Conservation (phyloP, 1,140 invertebrate species). For the Drosophila eugracilis region DNA sequence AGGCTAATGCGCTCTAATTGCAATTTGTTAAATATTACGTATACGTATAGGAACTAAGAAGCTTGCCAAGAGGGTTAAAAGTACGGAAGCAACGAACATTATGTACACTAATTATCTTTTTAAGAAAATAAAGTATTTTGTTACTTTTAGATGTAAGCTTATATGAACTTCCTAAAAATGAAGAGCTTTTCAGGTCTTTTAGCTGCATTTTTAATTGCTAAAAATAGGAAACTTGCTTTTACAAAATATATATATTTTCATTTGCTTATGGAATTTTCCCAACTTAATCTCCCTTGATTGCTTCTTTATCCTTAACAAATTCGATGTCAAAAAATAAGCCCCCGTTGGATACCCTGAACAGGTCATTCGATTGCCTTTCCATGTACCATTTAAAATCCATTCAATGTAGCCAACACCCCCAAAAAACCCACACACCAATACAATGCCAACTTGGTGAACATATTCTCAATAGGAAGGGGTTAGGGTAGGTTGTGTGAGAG, state of each 20-base stretch:
- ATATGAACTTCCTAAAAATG: too few species aligned
- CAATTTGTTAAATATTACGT: conserved; percentile 64
- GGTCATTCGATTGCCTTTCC: conserved; percentile 72
- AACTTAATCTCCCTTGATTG: neutral
- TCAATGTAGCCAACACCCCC: conserved; percentile 63
- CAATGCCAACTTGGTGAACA: conserved; percentile 44
- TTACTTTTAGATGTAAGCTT: too few species aligned
- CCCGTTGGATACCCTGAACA: conserved; percentile 13
- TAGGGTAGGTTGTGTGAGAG: conserved; percentile 16
- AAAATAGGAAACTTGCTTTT: too few species aligned
- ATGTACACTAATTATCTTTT: too few species aligned
- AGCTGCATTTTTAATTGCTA: too few species aligned
- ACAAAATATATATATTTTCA: too few species aligned
- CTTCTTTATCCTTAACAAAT: neutral
- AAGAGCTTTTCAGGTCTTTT: too few species aligned
- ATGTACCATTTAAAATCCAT: conserved; percentile 76
- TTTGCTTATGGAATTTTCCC: neutral
- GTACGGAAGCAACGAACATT: conserved; percentile 2
- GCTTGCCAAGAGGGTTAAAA: neutral
- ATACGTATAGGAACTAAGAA: conserved; percentile 27
- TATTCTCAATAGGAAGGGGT: conserved; percentile 47
- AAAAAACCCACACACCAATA: conserved; percentile 48
- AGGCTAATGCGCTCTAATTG: conserved; percentile 69
- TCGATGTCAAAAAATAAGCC: neutral
- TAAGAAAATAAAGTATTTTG: too few species aligned